Evolutionary conservation across 2,888 invertebrate species (phyloP).

Genomic region (Rambutsinella grinnellia): DNA sequence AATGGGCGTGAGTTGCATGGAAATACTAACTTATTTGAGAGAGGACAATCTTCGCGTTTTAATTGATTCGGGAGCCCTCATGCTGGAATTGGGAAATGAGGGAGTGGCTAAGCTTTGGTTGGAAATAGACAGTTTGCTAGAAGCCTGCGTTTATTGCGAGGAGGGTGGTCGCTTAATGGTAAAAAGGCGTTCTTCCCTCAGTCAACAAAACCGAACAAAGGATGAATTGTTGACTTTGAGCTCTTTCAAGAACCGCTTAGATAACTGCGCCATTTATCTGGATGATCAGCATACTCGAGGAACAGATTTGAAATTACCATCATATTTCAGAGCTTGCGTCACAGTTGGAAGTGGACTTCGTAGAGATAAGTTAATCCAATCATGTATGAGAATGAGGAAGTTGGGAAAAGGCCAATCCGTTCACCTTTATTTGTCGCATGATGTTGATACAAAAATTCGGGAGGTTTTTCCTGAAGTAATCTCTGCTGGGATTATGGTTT

Average conservation of each 20-base stretch:
- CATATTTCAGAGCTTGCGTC: slow-evolving; percentile 35
- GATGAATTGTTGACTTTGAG: slow-evolving; percentile 37
- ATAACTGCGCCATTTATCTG: slow-evolving; percentile 53
- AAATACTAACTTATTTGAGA: slow-evolving; percentile 21
- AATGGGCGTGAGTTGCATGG: slow-evolving; percentile 1
- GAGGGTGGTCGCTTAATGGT: slow-evolving; percentile 34
- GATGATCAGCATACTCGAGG: slow-evolving; percentile 60
- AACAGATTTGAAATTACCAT: slow-evolving; percentile 56
- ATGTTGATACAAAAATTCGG: slow-evolving; percentile 40
- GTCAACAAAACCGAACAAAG: too few species aligned
- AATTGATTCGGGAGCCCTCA: slow-evolving; percentile 55
- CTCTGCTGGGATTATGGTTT: background rate
- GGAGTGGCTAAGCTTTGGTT: slow-evolving; percentile 56
- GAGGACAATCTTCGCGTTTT: slow-evolving; percentile 26
- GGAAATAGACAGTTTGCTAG: background rate
- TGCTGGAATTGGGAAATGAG: slow-evolving; percentile 49
- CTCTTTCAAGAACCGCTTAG: slow-evolving; percentile 30
- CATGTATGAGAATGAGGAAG: slow-evolving; percentile 58
- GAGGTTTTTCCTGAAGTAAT: too few species aligned
- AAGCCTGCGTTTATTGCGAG: slow-evolving; percentile 54
- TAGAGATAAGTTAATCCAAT: slow-evolving; percentile 58
- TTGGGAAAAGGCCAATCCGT: slow-evolving; percentile 56
- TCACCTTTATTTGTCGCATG: slow-evolving; percentile 48
- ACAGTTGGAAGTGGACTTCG: slow-evolving; percentile 54
- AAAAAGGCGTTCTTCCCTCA: slow-evolving; percentile 13